These are phyloP conservation scores for Melanaphis sacchari DNA, from an alignment of 1,140 invertebrate species.

Conservation along the genomic window DNA sequence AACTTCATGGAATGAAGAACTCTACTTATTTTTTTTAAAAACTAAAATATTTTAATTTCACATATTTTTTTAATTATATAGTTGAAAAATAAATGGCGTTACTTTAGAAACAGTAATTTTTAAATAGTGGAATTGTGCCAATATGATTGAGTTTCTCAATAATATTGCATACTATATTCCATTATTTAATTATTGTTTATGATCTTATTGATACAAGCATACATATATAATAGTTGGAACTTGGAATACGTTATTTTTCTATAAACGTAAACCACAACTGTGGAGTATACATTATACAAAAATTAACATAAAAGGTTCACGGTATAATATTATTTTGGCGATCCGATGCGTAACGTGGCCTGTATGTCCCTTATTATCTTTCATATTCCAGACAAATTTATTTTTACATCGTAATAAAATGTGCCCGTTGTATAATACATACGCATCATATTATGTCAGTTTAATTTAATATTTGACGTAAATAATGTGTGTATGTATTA, in stretches of 20 bases:
- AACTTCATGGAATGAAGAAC: not conserved
- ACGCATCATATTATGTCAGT: not conserved
- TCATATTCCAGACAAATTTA: not conserved
- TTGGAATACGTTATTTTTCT: not conserved
- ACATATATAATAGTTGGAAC: not conserved
- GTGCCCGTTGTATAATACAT: not conserved
- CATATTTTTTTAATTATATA: not conserved
- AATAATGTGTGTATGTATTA: not conserved
- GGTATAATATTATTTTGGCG: not conserved
- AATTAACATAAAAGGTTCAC: not conserved
- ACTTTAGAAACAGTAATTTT: not conserved
- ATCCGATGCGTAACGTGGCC: not conserved
- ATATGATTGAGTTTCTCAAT: not conserved
- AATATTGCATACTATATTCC: not conserved
- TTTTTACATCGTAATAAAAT: not conserved
- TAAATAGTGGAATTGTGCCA: not conserved
- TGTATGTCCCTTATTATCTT: not conserved
- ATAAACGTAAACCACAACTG: not conserved
- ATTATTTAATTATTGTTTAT: not conserved
- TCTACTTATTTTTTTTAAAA: not conserved
- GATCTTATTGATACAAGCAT: not conserved
- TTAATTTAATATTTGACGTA: not conserved
- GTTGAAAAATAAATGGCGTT: not conserved
- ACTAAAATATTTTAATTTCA: not conserved
- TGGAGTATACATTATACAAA: not conserved